phyloP scores from a whole-genome alignment of 2,113 vertebrate species.

The Megaceryle torquata region DNA sequence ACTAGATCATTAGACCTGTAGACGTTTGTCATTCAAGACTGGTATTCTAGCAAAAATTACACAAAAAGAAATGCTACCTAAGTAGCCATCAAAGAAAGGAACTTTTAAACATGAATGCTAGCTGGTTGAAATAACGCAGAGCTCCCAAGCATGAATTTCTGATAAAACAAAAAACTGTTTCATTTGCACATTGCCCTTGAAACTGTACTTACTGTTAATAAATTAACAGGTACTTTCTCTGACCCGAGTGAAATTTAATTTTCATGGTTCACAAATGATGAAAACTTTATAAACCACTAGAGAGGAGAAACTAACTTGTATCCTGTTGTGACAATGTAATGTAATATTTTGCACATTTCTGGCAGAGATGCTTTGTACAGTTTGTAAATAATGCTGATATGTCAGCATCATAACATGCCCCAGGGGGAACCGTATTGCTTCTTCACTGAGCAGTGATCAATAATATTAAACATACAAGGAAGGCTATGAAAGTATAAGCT shows the following conservation, averaged over 20 bases:
- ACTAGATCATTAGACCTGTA: fast-evolving
- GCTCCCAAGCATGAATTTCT: neutral
- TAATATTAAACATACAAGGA: neutral
- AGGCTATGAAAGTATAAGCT: neutral
- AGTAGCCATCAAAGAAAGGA: neutral
- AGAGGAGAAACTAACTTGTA: conserved; percentile 15
- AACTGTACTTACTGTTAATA: neutral
- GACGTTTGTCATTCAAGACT: neutral
- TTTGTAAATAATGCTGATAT: neutral
- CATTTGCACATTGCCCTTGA: conserved; percentile 2
- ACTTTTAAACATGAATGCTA: neutral
- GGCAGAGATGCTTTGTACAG: neutral
- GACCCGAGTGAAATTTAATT: conserved; percentile 16
- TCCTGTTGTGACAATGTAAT: conserved; percentile 16
- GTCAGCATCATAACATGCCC: neutral
- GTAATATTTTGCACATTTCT: neutral
- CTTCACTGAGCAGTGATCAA: neutral
- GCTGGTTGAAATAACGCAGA: neutral
- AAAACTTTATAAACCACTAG: neutral
- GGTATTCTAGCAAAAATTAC: neutral
- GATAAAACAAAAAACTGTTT: neutral
- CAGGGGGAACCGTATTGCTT: neutral
- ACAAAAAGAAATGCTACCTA: neutral
- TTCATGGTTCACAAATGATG: neutral
- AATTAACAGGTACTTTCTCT: neutral